phyloP scores from a whole-genome alignment of 2,797 vertebrate genomes.

The Halcyon badia region DNA sequence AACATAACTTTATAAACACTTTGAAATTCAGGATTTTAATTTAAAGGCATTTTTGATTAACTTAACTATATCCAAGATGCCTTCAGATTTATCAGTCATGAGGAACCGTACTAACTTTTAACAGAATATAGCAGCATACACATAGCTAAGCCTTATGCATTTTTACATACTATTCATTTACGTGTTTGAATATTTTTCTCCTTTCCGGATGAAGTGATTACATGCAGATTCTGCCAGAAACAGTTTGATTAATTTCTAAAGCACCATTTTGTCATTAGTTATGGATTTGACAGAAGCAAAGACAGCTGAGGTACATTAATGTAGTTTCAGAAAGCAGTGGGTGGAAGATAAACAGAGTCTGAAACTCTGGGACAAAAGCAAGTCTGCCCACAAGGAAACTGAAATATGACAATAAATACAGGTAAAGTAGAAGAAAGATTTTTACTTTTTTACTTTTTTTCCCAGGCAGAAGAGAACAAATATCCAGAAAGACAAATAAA shows the following conservation, averaged over 20 bases:
- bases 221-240: conserved; percentile 31
- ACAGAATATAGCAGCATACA: neutral
- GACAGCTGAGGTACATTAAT: conserved; percentile 15
- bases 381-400: neutral
- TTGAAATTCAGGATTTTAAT: neutral
- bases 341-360: conserved; percentile 6
- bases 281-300: conserved; percentile 30
- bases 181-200: neutral
- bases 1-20: neutral
- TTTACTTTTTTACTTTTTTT: neutral
- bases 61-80: neutral
- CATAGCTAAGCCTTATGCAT: neutral
- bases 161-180: neutral
- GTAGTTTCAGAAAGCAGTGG: conserved; percentile 17
- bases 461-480: neutral
- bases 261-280: conserved; percentile 32
- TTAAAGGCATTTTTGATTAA: neutral
- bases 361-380: neutral
- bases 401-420: conserved; percentile 41
- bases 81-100: neutral
- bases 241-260: conserved; percentile 47
- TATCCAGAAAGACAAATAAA: neutral
- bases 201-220: conserved; percentile 10
- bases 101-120: neutral
- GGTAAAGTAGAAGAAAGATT: neutral